Evolutionary conservation across 2,888 invertebrate genomes (phyloP).

Genomic region (Hyles lineata): DNA sequence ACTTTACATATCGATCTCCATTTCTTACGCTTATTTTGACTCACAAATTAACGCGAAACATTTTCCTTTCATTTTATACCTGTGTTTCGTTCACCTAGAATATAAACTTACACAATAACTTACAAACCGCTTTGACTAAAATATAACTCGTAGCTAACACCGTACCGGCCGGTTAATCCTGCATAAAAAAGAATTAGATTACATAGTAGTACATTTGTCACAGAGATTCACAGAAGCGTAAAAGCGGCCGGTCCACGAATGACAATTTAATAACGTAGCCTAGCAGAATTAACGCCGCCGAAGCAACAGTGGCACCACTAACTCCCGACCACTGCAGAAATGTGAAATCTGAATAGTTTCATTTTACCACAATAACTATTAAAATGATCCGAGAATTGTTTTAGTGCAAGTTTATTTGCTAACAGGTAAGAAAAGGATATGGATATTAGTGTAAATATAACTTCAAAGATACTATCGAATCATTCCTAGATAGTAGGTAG

Average conservation of each 20-base stretch:
- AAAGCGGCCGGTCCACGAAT: not conserved
- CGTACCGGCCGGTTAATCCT: too few species aligned
- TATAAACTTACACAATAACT: not conserved
- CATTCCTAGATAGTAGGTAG: too few species aligned
- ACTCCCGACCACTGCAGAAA: not conserved
- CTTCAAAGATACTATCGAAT: too few species aligned
- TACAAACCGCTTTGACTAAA: too few species aligned
- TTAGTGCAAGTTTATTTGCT: not conserved
- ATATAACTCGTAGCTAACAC: too few species aligned
- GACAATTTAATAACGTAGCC: not conserved
- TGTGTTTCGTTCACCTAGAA: not conserved
- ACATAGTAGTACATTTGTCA: not conserved
- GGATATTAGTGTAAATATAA: too few species aligned
- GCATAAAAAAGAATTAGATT: too few species aligned
- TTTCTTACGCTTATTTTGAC: constrained; percentile 40
- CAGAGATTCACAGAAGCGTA: not conserved
- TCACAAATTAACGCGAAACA: constrained; percentile 37
- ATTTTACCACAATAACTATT: not conserved
- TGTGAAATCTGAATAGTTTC: not conserved
- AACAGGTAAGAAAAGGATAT: too few species aligned
- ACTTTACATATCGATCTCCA: constrained; percentile 69
- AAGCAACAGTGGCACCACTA: not conserved
- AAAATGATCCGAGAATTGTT: not conserved
- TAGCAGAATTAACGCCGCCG: not conserved
- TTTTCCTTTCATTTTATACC: not conserved